Evolutionary conservation across 2,888 invertebrate genomes (phyloP).

Genomic region (Calliscelio sp.): DNA sequence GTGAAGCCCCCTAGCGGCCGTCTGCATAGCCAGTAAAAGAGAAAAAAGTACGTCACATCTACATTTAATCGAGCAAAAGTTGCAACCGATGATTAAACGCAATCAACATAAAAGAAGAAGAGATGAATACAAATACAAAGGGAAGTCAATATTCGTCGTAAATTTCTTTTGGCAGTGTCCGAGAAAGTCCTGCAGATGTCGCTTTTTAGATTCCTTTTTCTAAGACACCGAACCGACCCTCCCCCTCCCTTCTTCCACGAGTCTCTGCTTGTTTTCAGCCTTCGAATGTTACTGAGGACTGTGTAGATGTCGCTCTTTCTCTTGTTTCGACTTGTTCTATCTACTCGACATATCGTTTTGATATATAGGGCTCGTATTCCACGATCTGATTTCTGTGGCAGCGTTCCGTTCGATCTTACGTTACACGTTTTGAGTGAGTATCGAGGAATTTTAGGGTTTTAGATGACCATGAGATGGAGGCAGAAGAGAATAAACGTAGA

Average conservation of each 20-base stretch:
- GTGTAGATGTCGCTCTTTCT: conserved; percentile 37
- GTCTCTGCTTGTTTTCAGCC: conserved; percentile 24
- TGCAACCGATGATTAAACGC: neutral
- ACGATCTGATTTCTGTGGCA: neutral
- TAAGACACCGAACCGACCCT: conserved; percentile 6
- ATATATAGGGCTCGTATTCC: conserved; percentile 7
- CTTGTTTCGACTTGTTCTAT: too few relatives aligned
- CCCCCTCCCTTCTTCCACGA: conserved; percentile 10
- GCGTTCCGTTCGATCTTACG: neutral
- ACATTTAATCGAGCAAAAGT: conserved; percentile 22
- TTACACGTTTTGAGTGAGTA: too few relatives aligned
- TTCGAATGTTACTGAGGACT: conserved; percentile 30
- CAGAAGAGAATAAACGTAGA: conserved; percentile 33
- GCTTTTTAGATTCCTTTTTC: conserved; percentile 36
- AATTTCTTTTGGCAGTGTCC: conserved; percentile 67
- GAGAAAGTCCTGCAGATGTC: conserved; percentile 51
- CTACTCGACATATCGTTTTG: conserved; percentile 63
- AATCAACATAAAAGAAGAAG: too few relatives aligned
- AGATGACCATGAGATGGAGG: too few relatives aligned
- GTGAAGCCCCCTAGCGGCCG: conserved; percentile 86
- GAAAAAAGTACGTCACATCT: neutral
- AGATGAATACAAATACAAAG: too few relatives aligned
- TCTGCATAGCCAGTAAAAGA: conserved; percentile 85
- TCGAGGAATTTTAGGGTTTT: conserved; percentile 11
- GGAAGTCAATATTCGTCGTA: conserved; percentile 64